These are phyloP conservation scores for Gastracanthus pulcherrimus DNA, from an alignment of 2,888 invertebrate species.

Conservation along the genomic window DNA sequence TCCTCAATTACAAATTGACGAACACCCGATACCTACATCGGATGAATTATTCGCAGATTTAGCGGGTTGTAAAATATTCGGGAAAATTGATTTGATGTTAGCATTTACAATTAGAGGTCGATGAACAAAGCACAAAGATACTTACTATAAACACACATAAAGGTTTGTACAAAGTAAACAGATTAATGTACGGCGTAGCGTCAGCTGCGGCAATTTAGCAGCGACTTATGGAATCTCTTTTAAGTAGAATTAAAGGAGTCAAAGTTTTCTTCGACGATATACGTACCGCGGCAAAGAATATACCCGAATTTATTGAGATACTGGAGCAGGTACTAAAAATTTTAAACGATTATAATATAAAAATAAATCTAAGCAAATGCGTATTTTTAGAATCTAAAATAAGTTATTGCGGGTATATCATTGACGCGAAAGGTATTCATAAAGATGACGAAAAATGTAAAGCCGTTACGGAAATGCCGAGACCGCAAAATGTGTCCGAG, in stretches of 20 bases:
- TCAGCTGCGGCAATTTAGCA: constrained; percentile 74
- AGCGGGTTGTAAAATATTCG: constrained; percentile 62
- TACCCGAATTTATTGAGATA: constrained; percentile 63
- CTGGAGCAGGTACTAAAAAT: constrained; percentile 63
- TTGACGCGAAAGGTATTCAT: constrained; percentile 68
- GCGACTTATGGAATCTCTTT: constrained; percentile 66
- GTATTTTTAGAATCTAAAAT: constrained; percentile 61
- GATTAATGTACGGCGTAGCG: too few relatives aligned
- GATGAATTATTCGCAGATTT: constrained; percentile 63
- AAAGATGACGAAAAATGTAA: constrained; percentile 65
- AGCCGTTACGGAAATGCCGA: not conserved
- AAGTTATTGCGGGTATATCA: constrained; percentile 66
- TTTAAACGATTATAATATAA: constrained; percentile 63
- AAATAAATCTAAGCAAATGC: constrained; percentile 67
- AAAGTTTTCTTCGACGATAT: constrained; percentile 66
- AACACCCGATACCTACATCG: constrained; percentile 63
- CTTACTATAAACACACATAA: not conserved
- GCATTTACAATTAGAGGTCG: constrained; percentile 58
- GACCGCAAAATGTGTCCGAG: constrained; percentile 3
- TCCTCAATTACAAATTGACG: constrained; percentile 60
- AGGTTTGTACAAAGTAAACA: too few relatives aligned
- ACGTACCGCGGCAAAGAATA: constrained; percentile 62
- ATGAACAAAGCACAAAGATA: not conserved
- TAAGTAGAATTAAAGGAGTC: constrained; percentile 60
- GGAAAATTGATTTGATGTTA: constrained; percentile 62